Conservation (phyloP, 92 coral and sea anemone genomes). For the Metridium senile region DNA sequence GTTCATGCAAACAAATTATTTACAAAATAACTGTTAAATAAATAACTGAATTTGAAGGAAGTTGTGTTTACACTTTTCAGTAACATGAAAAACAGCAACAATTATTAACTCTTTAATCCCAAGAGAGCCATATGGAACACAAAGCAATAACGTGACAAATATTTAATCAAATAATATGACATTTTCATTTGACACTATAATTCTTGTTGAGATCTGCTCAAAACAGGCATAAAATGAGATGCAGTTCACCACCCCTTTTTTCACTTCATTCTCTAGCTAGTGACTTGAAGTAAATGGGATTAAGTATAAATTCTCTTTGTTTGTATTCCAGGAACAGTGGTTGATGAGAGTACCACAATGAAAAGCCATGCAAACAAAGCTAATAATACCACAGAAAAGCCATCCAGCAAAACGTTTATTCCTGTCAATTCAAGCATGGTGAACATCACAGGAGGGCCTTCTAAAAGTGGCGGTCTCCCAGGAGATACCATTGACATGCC, state of each 20-base stretch:
- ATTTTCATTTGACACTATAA: too few relatives aligned
- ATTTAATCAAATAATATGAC: too few relatives aligned
- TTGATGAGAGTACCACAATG: not conserved
- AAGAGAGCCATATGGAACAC: too few relatives aligned
- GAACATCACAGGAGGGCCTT: slow-evolving; percentile 26
- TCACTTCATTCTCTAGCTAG: not conserved
- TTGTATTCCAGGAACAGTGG: not conserved
- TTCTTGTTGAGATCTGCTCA: too few relatives aligned
- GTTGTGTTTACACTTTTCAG: too few relatives aligned
- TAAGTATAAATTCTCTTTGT: too few relatives aligned
- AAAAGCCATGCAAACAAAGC: not conserved
- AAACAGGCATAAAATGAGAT: too few relatives aligned
- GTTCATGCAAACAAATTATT: not conserved
- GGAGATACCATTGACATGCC: slow-evolving; percentile 89
- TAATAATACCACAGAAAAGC: not conserved
- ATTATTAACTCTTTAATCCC: too few relatives aligned
- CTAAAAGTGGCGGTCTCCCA: slow-evolving; percentile 42
- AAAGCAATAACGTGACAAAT: too few relatives aligned
- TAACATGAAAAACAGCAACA: too few relatives aligned
- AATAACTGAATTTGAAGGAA: not conserved
- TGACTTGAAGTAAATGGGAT: too few relatives aligned
- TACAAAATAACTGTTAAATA: not conserved
- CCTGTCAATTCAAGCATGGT: not conserved
- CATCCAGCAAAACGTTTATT: not conserved
- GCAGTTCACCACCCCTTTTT: not conserved